Percentiles rank a stretch among this genome's conserved stretches.
Evolutionary conservation across 2,888 invertebrate species (phyloP).

Genomic region (Ecdyonurus torrentis): DNA sequence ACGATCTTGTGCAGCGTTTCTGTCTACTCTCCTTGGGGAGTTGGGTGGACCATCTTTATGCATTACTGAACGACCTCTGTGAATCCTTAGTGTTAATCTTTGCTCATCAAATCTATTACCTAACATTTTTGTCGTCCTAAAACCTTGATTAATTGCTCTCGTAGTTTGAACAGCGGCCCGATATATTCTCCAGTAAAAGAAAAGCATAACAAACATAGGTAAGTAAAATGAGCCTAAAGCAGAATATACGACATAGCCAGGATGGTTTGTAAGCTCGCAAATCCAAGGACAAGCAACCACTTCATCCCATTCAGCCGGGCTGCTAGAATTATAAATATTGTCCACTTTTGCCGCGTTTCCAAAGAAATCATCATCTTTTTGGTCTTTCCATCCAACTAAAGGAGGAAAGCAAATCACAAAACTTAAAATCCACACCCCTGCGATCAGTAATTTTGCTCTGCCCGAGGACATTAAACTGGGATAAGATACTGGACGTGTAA

Average conservation of each 20-base stretch:
- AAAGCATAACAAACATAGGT: conserved; percentile 94
- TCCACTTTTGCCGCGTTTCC: conserved; percentile 1
- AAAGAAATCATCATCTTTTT: conserved; percentile 25
- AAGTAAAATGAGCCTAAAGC: conserved; percentile 97
- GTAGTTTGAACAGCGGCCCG: conserved; percentile 84
- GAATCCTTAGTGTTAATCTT: conserved; percentile 77
- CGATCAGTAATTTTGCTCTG: conserved; percentile 72
- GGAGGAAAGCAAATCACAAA: conserved; percentile 96
- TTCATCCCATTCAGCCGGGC: background rate
- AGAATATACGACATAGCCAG: conserved; percentile 91
- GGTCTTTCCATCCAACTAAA: conserved; percentile 81
- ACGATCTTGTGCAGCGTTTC: conserved; percentile 47
- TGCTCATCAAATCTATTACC: conserved; percentile 62
- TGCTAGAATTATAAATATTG: background rate
- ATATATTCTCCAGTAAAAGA: conserved; percentile 96
- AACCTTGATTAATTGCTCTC: conserved; percentile 82
- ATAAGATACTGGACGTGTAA: conserved; percentile 90
- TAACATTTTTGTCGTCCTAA: conserved; percentile 55
- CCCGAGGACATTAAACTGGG: conserved; percentile 78
- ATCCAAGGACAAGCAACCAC: conserved; percentile 53
- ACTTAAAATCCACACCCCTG: conserved; percentile 86
- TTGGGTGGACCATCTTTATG: conserved; percentile 17
- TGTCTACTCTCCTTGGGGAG: conserved; percentile 3
- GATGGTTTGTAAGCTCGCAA: conserved; percentile 83
- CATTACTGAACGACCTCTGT: conserved; percentile 57